Percentiles rank a stretch among this genome's conserved stretches.
These are phyloP conservation scores for Drosophila rhopaloa DNA, from an alignment of 1,140 invertebrate species.

Conservation along the genomic window DNA sequence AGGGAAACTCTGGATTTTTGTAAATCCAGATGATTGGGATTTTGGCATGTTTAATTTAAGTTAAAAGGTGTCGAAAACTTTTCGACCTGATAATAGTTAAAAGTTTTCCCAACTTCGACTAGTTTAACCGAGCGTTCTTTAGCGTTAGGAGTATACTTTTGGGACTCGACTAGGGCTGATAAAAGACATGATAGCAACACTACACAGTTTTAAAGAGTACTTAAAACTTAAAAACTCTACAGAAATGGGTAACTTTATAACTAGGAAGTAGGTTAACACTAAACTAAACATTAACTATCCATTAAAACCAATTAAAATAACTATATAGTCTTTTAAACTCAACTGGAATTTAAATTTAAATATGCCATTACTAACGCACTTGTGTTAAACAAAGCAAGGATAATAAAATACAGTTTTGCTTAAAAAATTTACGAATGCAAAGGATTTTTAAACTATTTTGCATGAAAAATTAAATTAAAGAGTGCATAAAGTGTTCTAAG, in stretches of 20 bases:
- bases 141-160: constrained; percentile 15
- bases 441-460: no score
- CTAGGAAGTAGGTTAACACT: background rate
- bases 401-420: no score
- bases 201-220: constrained; percentile 22
- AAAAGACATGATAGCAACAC: constrained; percentile 33
- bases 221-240: constrained; percentile 7
- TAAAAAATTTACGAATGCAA: no score
- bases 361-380: no score
- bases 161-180: background rate
- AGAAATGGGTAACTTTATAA: no score
- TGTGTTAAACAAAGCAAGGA: no score
- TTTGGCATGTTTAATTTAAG: constrained; percentile 64
- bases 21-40: constrained; percentile 62
- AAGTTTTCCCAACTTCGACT: constrained; percentile 37
- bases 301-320: no score
- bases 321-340: no score
- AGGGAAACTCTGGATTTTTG: constrained; percentile 32
- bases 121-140: constrained; percentile 20
- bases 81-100: constrained; percentile 52
- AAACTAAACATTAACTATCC: no score
- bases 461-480: background rate
- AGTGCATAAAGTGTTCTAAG: background rate
- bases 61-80: constrained; percentile 72
- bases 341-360: no score